phyloP scores from a whole-genome alignment of 2,888 invertebrate genomes.

The Gymnosoma rotundatum region DNA sequence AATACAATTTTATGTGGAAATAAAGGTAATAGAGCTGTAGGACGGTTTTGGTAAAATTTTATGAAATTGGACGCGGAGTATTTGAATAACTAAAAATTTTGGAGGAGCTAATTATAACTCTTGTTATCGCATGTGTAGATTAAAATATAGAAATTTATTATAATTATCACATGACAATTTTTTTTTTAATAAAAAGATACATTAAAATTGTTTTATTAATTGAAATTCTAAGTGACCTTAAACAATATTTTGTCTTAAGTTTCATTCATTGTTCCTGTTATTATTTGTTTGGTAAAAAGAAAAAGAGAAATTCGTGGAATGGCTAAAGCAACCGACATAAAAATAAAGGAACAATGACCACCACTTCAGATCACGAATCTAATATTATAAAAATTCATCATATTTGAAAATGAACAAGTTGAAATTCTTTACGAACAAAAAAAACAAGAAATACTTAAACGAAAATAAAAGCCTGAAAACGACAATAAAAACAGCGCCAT shows the following conservation, averaged over 20 bases:
- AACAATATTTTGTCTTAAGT: not conserved
- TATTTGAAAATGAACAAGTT: slow-evolving; percentile 45
- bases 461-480: slow-evolving; percentile 2
- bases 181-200: too few species aligned
- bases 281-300: not conserved
- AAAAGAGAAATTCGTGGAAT: not conserved
- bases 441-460: not conserved
- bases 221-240: not conserved
- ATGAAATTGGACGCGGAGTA: too few species aligned
- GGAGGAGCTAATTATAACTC: too few species aligned
- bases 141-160: too few species aligned
- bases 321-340: not conserved
- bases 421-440: slow-evolving; percentile 42
- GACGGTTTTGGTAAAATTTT: too few species aligned
- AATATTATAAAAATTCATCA: slow-evolving; percentile 49
- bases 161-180: too few species aligned
- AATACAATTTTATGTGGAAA: too few species aligned
- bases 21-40: too few species aligned
- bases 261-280: slow-evolving; percentile 19
- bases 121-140: too few species aligned
- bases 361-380: slow-evolving; percentile 8
- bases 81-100: too few species aligned
- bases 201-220: too few species aligned
- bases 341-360: slow-evolving; percentile 30
- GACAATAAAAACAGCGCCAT: slow-evolving; percentile 46